phyloP scores from a whole-genome alignment of 2,113 vertebrate genomes.

The Calonectris borealis region DNA sequence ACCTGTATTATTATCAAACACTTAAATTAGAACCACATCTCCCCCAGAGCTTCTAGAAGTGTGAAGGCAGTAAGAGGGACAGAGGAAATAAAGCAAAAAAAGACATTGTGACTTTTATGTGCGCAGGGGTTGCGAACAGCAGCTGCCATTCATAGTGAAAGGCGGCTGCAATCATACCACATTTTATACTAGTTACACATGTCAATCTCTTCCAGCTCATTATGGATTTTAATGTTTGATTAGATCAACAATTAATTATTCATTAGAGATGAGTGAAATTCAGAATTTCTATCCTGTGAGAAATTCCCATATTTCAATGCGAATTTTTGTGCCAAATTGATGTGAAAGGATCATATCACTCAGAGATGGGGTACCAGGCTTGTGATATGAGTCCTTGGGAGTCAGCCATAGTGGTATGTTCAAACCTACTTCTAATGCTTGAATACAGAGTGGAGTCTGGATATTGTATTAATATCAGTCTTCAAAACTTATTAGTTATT shows the following conservation, averaged over 20 bases:
- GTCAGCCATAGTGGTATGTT: background rate
- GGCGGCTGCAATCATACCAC: background rate
- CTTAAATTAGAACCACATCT: background rate
- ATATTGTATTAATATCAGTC: background rate
- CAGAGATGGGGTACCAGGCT: background rate
- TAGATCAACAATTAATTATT: background rate
- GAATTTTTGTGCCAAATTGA: background rate
- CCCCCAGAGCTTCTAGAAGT: background rate
- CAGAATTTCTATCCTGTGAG: background rate
- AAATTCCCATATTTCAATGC: background rate
- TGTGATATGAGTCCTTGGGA: background rate
- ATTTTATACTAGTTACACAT: background rate
- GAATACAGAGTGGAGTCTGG: background rate
- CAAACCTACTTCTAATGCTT: background rate
- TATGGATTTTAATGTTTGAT: background rate
- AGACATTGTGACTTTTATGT: background rate
- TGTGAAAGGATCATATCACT: background rate
- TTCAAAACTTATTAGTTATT: background rate
- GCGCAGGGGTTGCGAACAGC: background rate
- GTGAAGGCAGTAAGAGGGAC: rapidly evolving
- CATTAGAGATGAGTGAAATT: background rate
- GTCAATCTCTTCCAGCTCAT: background rate
- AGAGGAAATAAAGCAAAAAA: background rate
- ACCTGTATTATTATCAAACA: background rate
- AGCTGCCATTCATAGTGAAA: background rate